Evolutionary conservation across 2,797 vertebrate species (phyloP).

Genomic region (Crocidura indochinensis): DNA sequence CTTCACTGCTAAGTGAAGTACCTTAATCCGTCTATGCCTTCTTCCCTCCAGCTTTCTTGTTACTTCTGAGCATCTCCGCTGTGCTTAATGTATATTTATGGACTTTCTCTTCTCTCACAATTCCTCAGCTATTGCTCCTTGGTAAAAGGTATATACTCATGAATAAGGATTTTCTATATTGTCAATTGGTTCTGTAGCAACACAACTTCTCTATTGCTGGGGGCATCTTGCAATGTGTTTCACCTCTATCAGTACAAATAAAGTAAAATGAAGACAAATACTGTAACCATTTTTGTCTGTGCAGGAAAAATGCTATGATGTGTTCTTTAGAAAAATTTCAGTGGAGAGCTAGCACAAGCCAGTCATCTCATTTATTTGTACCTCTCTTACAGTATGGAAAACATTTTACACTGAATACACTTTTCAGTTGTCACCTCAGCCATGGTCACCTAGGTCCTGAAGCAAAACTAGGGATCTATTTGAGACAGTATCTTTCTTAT

Average conservation of each 20-base stretch:
- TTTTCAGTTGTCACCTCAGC: background rate
- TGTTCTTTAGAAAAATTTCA: background rate
- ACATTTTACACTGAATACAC: background rate
- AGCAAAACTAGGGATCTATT: background rate
- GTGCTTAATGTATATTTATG: background rate
- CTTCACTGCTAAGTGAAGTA: background rate
- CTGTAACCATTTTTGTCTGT: background rate
- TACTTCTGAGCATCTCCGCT: background rate
- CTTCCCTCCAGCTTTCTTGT: background rate
- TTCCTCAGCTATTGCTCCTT: background rate
- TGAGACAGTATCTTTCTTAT: too few species aligned
- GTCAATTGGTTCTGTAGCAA: background rate
- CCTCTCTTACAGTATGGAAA: background rate
- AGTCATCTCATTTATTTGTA: background rate
- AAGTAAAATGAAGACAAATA: background rate
- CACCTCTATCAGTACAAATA: background rate
- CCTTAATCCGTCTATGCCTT: background rate
- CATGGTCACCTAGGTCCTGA: slow-evolving; percentile 37
- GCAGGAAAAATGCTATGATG: background rate
- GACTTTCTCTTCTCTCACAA: background rate
- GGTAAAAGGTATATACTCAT: background rate
- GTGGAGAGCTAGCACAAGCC: background rate
- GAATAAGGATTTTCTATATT: background rate
- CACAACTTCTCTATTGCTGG: background rate
- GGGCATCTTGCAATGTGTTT: background rate